Conservation (phyloP, 2,113 vertebrate species). For the Zootoca vivipara region DNA sequence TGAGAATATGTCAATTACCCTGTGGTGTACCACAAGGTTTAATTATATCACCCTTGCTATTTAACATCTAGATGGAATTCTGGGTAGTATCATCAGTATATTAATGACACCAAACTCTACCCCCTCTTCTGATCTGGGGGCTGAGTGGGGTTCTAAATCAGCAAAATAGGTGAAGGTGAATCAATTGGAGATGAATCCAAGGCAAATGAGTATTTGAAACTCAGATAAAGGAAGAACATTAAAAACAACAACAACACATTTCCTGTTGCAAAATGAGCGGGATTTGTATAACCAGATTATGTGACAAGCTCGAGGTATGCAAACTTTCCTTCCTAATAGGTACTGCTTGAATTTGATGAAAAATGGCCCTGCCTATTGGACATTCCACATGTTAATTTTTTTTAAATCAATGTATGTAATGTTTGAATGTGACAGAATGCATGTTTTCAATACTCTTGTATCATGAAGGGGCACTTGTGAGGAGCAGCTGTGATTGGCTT, state of each 20-base stretch:
- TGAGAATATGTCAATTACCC: background rate
- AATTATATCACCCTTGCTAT: background rate
- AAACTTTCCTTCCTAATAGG: too few relatives aligned
- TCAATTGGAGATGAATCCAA: background rate
- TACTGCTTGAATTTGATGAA: background rate
- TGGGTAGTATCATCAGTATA: background rate
- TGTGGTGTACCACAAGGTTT: background rate
- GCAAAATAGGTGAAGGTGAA: background rate
- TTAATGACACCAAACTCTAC: background rate
- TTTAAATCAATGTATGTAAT: background rate
- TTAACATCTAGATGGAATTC: background rate
- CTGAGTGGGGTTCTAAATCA: background rate
- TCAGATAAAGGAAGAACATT: background rate
- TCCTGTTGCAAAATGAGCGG: background rate
- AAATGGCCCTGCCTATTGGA: background rate
- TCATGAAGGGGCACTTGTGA: background rate
- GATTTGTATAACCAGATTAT: background rate
- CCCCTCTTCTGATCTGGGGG: background rate
- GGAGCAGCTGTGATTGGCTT: background rate
- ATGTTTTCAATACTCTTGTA: background rate
- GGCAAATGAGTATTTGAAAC: background rate
- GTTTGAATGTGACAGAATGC: background rate
- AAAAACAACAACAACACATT: too few relatives aligned
- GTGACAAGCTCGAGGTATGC: background rate
- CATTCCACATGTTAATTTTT: background rate